Evolutionary conservation across 2,113 vertebrate species (phyloP), one percentile per base, ranked within the genome.

Genomic region (Motacilla tschutschensis): DNA sequence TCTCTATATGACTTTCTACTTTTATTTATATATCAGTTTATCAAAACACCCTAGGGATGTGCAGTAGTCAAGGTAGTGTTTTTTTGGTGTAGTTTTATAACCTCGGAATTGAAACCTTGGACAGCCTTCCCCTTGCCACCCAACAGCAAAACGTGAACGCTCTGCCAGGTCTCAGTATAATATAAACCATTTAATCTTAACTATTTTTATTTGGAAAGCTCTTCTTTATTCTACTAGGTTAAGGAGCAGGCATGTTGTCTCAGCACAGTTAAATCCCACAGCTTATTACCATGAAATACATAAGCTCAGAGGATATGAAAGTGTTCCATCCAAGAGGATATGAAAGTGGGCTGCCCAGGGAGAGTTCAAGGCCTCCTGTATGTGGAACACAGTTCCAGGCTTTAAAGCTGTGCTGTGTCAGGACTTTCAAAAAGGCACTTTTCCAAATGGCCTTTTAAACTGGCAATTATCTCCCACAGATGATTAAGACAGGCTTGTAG

Each of bases 211-310:
- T 93, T 88, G 72, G 87, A 94, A 96, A 83, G 59, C 10, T 76
- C 7, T 50, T 82, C 60, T 93, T 90, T 88, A 58, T 92, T 83
- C 72, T 85, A 12, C 35, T 63, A 50, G 66, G 72, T 60, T 89
- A 46, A 95, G 92, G 90, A 91, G 72, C 20, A 91, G 73, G 65
- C 79, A 64, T 73, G 60, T 80, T 91, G 72, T 89, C 86, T 62
- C 54, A 41, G 46, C 81, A 71, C 67, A 67, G 58, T 64, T 33
- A 94, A 96, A 82, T 95, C 94, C 85, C 94, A 82, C 55, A 91
- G 72, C 91, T 96, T 83, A 96, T 97, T 94, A 96, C 43, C 89
- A 95, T 93, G 93, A 91, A 95, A 86, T 69, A 79, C 33, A 48
- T 87, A 83, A 90, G 65, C 75, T 76, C 70, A 63, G 79, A 90